Conservation (phyloP, 1,140 invertebrate genomes). For the Drosophila santomea region DNA sequence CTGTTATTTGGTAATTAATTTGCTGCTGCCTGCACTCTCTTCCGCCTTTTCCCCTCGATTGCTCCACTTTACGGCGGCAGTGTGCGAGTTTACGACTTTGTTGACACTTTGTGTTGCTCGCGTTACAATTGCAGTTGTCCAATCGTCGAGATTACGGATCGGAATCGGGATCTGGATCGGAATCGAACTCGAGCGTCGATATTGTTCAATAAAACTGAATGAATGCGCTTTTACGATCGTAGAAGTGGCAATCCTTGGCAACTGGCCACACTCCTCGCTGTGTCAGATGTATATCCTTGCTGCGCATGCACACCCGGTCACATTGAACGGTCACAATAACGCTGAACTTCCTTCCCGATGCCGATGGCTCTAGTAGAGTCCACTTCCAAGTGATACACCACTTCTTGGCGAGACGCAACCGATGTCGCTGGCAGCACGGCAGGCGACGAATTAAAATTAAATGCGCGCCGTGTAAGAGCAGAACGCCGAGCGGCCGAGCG, state of each 20-base stretch:
- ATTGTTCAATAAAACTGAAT: constrained; percentile 6
- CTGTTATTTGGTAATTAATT: constrained; percentile 25
- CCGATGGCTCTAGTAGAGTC: no score
- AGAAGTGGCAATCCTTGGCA: not conserved
- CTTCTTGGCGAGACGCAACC: constrained; percentile 33
- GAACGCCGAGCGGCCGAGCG: constrained; percentile 27
- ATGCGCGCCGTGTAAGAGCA: constrained; percentile 41
- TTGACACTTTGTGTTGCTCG: constrained; percentile 10
- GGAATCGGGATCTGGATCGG: not conserved
- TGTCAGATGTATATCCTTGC: not conserved
- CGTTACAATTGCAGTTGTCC: constrained; percentile 25
- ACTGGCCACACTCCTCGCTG: not conserved
- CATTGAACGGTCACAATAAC: not conserved
- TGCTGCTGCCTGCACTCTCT: constrained; percentile 11
- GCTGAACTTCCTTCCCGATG: not conserved
- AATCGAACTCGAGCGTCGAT: not conserved
- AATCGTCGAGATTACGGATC: constrained; percentile 18
- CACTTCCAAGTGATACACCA: not conserved
- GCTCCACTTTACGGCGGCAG: constrained; percentile 7
- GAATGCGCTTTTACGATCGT: not conserved
- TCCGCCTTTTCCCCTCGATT: not conserved
- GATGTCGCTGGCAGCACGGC: constrained; percentile 55
- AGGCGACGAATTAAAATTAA: constrained; percentile 65
- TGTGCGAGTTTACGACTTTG: constrained; percentile 28
- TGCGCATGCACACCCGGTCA: not conserved